Base-by-base conservation (phyloP, 2,888 invertebrate species). In the Eustalomyia histrio region DNA sequence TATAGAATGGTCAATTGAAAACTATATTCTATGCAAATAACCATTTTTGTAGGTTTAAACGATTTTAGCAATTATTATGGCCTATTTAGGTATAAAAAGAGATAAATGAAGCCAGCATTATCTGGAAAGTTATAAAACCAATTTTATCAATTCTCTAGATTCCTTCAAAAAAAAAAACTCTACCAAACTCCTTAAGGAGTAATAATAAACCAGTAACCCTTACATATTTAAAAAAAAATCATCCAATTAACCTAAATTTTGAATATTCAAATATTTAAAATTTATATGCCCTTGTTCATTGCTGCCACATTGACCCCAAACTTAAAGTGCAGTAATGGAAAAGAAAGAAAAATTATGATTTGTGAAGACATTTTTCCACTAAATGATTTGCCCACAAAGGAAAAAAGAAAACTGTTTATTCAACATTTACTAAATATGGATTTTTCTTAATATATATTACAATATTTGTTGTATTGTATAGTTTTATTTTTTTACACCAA, bases 1-100 rank as follows among this genome's bases (percentile, higher is more conserved):
- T 81, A 81, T 78, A 71, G 43, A 68, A 78, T 75, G 78, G 78
- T 78, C 81, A 78, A 78, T 81, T 81, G 78, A 61, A 68, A 78
- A 60, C 21, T 33, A 53, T 47, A n/a, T 29, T 29, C 6, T 47
- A 5, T 47, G n/a, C n/a, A n/a, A 47, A 47, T 47, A 47, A 47
- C 43, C 3, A n/a, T 47, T 47, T n/a, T 47, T 47, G 4, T n/a
- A 12, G 1, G 43, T 47, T 47, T 3, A 47, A 47, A n/a, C 6
- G 43, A n/a, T 47, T 47, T 47, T 3, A n/a, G 1, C 39, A 39
- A 39, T 39, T 39, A 12, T 39, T 12, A 39, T 35, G 35, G 35
- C 35, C 35, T 35, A n/a, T n/a, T n/a, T n/a, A n/a, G n/a, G n/a
- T n/a, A n/a, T n/a, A n/a, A n/a, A n/a, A n/a, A n/a, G n/a, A n/a